phyloP scores from a whole-genome alignment of 2,797 vertebrate species.

The Rhynchotus rufescens region DNA sequence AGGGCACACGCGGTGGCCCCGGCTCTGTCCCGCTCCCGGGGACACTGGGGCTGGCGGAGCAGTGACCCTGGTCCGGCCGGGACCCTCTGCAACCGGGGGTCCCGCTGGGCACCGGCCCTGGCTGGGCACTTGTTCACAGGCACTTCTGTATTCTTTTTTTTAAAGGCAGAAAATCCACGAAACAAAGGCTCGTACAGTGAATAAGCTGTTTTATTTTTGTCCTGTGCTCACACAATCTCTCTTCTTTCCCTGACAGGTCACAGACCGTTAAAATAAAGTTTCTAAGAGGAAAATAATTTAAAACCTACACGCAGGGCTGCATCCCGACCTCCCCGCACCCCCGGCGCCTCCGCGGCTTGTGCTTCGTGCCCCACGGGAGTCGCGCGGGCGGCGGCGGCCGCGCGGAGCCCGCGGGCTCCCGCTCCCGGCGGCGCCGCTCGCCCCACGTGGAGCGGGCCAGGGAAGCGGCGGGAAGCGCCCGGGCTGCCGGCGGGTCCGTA shows the following conservation, averaged over 20 bases:
- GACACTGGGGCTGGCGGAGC: too few relatives aligned
- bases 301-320: conserved; percentile 59
- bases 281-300: conserved; percentile 76
- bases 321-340: conserved; percentile 45
- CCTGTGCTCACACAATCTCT: conserved; percentile 82
- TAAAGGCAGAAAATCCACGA: not conserved
- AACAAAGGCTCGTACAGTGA: conserved; percentile 64
- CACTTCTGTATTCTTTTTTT: too few relatives aligned
- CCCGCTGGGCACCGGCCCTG: too few relatives aligned
- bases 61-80: too few relatives aligned
- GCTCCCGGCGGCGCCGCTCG: too few relatives aligned
- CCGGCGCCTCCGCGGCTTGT: conserved; percentile 45
- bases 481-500: conserved; percentile 67
- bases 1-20: too few relatives aligned
- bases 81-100: too few relatives aligned
- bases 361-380: conserved; percentile 36
- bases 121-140: too few relatives aligned
- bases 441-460: not conserved
- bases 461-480: conserved; percentile 36
- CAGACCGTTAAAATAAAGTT: conserved; percentile 81
- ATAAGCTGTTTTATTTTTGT: conserved; percentile 83
- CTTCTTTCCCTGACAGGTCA: conserved; percentile 81
- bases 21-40: too few relatives aligned
- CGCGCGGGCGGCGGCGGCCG: too few relatives aligned
- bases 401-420: not conserved